Base-by-base conservation (phyloP, 1,140 invertebrate species). In the Gonatopus flavifemur region DNA sequence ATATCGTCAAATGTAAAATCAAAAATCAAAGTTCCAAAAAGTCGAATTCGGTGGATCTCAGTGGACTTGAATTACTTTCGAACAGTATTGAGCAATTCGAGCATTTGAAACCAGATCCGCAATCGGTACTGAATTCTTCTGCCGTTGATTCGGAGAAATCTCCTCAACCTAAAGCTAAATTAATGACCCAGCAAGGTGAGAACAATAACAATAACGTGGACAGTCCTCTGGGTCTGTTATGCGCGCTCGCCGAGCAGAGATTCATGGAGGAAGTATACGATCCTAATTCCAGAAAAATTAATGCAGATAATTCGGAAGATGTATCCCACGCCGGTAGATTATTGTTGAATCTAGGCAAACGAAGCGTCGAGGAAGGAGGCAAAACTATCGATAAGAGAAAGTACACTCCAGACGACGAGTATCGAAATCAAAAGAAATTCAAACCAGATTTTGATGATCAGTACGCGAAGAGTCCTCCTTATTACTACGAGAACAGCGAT, bases 201-300 rank as follows among this genome's bases (percentile, higher is more conserved):
- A 78, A 70, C 28, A 72, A 62, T 20, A 77, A 70, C 33, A 80
- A 82, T 55, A 78, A 72, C 9, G 79, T 89, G 1, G 87, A 72
- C 20, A 75, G 86, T 49, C 89, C 90, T 1, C 72, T 94, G 18
- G 88, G 88, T 45, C 71, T 94, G 19, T 70, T 94, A 3, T 94
- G 91, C 71, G 90, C 90, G 1, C 72, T 94, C 19, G 92, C 91
- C 0, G 90, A 93, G 64, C 90, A 93, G 62, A 81, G 89, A 44
- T 87, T 91, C 48, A 84, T 88, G 73, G 89, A 91, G 63, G 88
- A 91, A 70, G 83, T 79, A 3, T 81, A 72, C 12, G 81, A 82
- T 35, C 70, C 69, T 44, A 44, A 57, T 38, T 36, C 52, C 45
- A 58, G 49, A 46, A 62, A 57, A 40, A 21, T 35, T 4, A 56